phyloP scores from a whole-genome alignment of 2,797 vertebrate genomes.

The Fringilla coelebs region DNA sequence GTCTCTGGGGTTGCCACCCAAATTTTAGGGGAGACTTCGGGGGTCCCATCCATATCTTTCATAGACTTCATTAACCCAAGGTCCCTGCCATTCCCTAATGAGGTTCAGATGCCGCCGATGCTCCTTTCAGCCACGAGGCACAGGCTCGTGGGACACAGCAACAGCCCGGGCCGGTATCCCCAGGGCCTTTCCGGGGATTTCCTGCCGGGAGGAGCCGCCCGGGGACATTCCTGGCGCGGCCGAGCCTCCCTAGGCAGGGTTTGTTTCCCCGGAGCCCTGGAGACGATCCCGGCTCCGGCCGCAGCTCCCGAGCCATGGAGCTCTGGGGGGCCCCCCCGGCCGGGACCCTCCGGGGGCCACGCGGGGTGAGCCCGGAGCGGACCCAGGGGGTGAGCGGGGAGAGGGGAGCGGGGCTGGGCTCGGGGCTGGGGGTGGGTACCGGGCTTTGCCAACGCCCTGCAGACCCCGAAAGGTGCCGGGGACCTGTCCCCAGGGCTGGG shows the following conservation, averaged over 20 bases:
- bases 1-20: background rate
- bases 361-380: background rate
- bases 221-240: background rate
- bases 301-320: background rate
- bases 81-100: background rate
- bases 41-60: background rate
- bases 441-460: too few species aligned
- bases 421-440: rapidly evolving
- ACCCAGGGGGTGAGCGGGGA: background rate
- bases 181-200: background rate
- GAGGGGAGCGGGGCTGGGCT: background rate
- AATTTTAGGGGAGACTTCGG: background rate
- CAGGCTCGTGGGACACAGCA: background rate
- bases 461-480: rapidly evolving
- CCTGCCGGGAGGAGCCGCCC: background rate
- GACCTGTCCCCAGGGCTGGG: background rate
- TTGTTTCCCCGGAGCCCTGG: conserved; percentile 41
- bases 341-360: background rate
- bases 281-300: background rate
- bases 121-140: background rate
- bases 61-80: background rate
- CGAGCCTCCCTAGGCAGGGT: background rate
- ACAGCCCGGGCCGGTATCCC: background rate
- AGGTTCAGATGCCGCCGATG: background rate
- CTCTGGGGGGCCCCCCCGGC: background rate